Evolutionary conservation across 1,140 invertebrate species (phyloP), one percentile per base, ranked within the genome.

Genomic region (Cyrtorhinus lividipennis): DNA sequence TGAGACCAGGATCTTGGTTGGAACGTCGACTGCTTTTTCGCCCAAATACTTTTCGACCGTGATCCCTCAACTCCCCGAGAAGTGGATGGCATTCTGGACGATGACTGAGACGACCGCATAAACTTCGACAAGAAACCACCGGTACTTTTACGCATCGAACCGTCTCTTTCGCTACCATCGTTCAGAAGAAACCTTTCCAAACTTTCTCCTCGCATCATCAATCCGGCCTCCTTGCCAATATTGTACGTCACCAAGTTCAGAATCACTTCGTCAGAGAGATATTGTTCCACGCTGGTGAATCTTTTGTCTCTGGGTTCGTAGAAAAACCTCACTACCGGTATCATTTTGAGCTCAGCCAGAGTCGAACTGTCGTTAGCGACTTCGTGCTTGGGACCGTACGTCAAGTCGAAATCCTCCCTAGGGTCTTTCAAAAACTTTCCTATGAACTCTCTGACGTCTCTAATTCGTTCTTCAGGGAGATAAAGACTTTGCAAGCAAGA

Each of bases 381-480:
- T 22, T 15, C 48, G 8, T 44, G 8, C 20, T 53, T 22, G 8
- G 8, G 20, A 22, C 20, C 20, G 30, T 5, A 38, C 10, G 10
- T 13, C 18, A 59, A 18, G n/a, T 59, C 24, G n/a, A 27, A 59
- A 30, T 59, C 58, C 2, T 59, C 58, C 18, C 38, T 10, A 2
- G 24, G 27, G 38, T 30, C 24, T 22, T 53, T 53, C 58, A 59
- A 23, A 30, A 59, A 59, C 2, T 25, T 59, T n/a, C 24, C 38
- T 13, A 59, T 27, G 24, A 27, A 59, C 13, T 24, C 26, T 59
- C 38, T 59, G 5, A 59, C 58, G n/a, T 59, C 58, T 30, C n/a
- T 15, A n/a, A 59, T 59, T 2, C 24, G n/a, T 59, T 59, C 58
- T 59, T 59, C 58, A 27, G 58, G 58, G n/a, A 30, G 24, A 18